These are phyloP conservation scores for Callyntrura sp. DNA, from an alignment of 2,888 invertebrate species.

Conservation along the genomic window DNA sequence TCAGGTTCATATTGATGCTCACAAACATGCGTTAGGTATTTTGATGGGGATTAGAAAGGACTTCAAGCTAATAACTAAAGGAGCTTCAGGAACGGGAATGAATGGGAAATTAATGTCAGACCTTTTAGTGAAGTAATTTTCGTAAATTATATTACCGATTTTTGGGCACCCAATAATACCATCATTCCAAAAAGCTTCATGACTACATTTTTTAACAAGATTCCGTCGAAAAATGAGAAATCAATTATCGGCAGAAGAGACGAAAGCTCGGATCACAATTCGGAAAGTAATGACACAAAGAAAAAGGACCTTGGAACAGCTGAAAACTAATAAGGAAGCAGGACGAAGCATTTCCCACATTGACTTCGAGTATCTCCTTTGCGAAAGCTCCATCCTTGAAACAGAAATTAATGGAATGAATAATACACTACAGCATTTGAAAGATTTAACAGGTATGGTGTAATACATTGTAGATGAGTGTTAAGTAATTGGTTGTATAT, in stretches of 20 bases:
- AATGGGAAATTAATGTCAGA: constrained; percentile 74
- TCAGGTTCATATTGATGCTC: constrained; percentile 74
- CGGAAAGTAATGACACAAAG: constrained; percentile 65
- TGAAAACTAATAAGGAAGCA: constrained; percentile 67
- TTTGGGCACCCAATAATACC: not conserved
- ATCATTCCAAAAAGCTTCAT: not conserved
- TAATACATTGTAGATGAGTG: not conserved
- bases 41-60: constrained; percentile 70
- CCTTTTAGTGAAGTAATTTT: constrained; percentile 63
- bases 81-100: constrained; percentile 58
- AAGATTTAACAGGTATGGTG: constrained; percentile 63
- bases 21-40: constrained; percentile 71
- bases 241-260: constrained; percentile 72
- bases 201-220: not conserved
- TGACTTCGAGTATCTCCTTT: constrained; percentile 73
- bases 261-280: constrained; percentile 71
- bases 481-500: too few relatives aligned
- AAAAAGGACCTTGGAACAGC: constrained; percentile 67
- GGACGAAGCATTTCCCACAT: constrained; percentile 72
- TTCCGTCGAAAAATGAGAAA: constrained; percentile 73
- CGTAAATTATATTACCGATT: not conserved
- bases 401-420: constrained; percentile 76
- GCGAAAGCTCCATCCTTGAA: constrained; percentile 70
- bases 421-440: constrained; percentile 67
- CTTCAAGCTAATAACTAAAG: constrained; percentile 65